These are phyloP conservation scores for Enteromius paludinosus DNA, from an alignment of 2,797 vertebrate species.

Conservation along the genomic window DNA sequence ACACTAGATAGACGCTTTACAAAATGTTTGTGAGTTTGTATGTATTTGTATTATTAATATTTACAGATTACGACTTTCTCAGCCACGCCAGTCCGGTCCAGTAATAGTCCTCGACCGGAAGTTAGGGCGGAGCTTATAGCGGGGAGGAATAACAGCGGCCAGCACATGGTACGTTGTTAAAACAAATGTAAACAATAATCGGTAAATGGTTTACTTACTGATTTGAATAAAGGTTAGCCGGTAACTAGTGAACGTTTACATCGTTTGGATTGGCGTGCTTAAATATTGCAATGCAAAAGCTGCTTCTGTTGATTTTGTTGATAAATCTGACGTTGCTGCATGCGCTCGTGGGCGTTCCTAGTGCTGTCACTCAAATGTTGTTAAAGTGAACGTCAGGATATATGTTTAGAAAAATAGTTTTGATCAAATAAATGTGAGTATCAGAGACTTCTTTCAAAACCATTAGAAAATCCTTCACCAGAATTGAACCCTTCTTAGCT, in stretches of 20 bases:
- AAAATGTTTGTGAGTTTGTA: background rate
- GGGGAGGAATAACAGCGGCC: background rate
- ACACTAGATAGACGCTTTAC: background rate
- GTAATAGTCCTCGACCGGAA: background rate
- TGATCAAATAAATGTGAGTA: background rate
- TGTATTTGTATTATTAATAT: background rate
- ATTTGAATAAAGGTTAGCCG: background rate
- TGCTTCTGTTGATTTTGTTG: background rate
- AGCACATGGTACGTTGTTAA: background rate
- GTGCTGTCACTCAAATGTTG: background rate
- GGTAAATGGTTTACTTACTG: background rate
- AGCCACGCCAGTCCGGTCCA: background rate
- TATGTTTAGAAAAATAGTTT: background rate
- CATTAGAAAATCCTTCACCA: background rate
- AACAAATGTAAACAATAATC: background rate
- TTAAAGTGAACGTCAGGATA: no score
- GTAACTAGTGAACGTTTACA: background rate
- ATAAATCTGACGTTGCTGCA: background rate
- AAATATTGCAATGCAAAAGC: background rate
- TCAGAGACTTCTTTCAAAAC: background rate
- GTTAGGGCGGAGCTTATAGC: background rate
- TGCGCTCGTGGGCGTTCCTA: background rate
- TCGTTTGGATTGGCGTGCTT: background rate
- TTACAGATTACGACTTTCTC: background rate
- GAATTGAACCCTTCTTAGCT: no score